Base-by-base conservation (phyloP, 2,797 vertebrate species). In the Halcyon smyrnensis region DNA sequence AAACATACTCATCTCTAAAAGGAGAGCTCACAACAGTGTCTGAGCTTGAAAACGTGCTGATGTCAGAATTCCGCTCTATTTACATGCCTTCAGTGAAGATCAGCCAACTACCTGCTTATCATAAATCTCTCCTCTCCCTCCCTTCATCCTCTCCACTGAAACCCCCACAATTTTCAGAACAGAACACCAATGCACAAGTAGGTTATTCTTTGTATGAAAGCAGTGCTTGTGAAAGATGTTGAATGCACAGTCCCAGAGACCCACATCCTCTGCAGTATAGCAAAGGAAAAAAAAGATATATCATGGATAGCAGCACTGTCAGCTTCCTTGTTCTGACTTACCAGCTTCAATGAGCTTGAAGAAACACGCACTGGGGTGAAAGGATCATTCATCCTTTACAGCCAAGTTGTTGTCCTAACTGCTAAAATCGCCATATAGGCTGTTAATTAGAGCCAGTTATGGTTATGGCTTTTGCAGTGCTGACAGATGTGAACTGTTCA, bases 171-270 rank as follows among this genome's bases (percentile, higher is more conserved):
- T 74, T 93, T 91, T 87, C 70, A 74, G 67, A 15, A 71, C 43
- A 84, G 80, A 95, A 63, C 60, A 77, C 63, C 46, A 87, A 37
- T 8, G 85, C 63, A 94, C 85, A 96, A 95, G 74, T 70, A 78
- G 71, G 90, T 95, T 95, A 96, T 96, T 96, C 93, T 93, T 41
- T 50, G 67, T 39, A 93, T 96, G 93, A 96, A 96, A 96, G 95
- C 80, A 54, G 23, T 46, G 84, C 80, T 95, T 97, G 94, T 96
- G 91, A 80, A 86, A 86, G 93, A 91, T 67, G 39, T 56, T 91
- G 90, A 97, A 94, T 79, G 70, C 63, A 76, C 85, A 90, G 76
- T 60, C 74, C 56, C 1, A 0, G 83, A 90, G 70, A 92, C 30
- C 46, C 86, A 93, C 4, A 6, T 80, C 43, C 83, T 73, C 77